A percentile compares a stretch with the other conserved stretches of the same genome.
These are phyloP conservation scores for Rhegmatorhina hoffmannsi DNA, from an alignment of 2,113 vertebrate species.

Conservation along the genomic window DNA sequence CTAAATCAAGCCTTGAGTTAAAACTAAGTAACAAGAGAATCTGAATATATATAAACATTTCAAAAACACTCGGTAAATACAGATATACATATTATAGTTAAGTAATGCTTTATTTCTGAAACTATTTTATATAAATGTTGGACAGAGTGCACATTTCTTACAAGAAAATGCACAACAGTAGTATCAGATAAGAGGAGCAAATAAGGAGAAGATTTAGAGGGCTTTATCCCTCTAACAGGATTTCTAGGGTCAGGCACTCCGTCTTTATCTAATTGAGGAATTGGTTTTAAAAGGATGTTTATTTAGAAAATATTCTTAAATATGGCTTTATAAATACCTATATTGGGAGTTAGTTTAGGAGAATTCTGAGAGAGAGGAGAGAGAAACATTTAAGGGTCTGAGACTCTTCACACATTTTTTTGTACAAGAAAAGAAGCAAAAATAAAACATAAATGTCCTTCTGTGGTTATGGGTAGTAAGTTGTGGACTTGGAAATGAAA, in stretches of 20 bases:
- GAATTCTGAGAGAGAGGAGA: not conserved
- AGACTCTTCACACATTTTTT: not conserved
- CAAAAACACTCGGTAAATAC: not conserved
- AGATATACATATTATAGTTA: not conserved
- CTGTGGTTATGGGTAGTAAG: not conserved
- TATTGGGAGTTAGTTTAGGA: not conserved
- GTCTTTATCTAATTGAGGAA: not conserved
- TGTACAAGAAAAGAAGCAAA: not conserved
- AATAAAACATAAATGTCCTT: not conserved
- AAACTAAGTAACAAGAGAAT: not conserved
- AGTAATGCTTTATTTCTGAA: not conserved
- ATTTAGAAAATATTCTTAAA: slow-evolving; percentile 17
- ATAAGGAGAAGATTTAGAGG: not conserved
- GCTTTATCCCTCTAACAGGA: slow-evolving; percentile 11
- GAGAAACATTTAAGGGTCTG: not conserved
- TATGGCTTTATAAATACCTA: not conserved
- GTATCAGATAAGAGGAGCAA: not conserved
- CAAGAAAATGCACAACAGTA: not conserved
- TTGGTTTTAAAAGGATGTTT: not conserved
- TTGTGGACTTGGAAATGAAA: not conserved
- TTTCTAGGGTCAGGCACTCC: not conserved
- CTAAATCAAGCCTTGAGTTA: not conserved
- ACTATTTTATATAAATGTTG: not conserved
- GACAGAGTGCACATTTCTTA: not conserved
- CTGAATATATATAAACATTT: not conserved